Conservation (phyloP, 2,888 invertebrate species). For the Phaedon cochleariae region DNA sequence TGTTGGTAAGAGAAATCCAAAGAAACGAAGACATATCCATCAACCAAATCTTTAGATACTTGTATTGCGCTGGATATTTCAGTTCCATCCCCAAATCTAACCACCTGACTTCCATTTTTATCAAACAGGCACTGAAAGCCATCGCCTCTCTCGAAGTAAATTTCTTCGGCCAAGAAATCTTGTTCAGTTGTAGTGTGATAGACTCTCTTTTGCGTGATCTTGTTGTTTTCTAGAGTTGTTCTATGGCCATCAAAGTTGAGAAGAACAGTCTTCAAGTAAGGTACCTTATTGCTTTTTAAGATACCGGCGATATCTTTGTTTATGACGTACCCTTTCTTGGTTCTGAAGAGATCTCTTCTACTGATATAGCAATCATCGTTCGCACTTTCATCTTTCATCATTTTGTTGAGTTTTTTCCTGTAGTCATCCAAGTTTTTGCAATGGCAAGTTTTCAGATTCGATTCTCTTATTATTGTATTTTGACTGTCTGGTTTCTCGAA, state of each 20-base stretch:
- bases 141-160: constrained; percentile 48
- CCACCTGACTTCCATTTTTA: constrained; percentile 38
- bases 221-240: constrained; percentile 36
- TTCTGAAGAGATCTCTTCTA: constrained; percentile 38
- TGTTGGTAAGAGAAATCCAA: constrained; percentile 46
- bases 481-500: constrained; percentile 42
- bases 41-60: constrained; percentile 41
- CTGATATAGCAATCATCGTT: constrained; percentile 31
- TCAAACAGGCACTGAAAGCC: constrained; percentile 44
- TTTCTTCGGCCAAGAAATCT: constrained; percentile 46
- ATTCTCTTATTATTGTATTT: constrained; percentile 25
- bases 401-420: constrained; percentile 38
- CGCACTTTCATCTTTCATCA: constrained; percentile 28
- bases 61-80: constrained; percentile 39
- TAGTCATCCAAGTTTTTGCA: constrained; percentile 42
- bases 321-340: constrained; percentile 38
- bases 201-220: constrained; percentile 42
- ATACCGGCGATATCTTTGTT: constrained; percentile 34
- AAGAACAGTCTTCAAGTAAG: constrained; percentile 43
- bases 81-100: constrained; percentile 47
- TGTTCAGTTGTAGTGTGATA: constrained; percentile 40
- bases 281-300: constrained; percentile 39
- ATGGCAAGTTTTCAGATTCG: constrained; percentile 31
- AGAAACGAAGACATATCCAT: constrained; percentile 47
- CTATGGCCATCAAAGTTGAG: constrained; percentile 44